Conservation (phyloP, 2,113 vertebrate genomes). For the Varanus salvator region DNA sequence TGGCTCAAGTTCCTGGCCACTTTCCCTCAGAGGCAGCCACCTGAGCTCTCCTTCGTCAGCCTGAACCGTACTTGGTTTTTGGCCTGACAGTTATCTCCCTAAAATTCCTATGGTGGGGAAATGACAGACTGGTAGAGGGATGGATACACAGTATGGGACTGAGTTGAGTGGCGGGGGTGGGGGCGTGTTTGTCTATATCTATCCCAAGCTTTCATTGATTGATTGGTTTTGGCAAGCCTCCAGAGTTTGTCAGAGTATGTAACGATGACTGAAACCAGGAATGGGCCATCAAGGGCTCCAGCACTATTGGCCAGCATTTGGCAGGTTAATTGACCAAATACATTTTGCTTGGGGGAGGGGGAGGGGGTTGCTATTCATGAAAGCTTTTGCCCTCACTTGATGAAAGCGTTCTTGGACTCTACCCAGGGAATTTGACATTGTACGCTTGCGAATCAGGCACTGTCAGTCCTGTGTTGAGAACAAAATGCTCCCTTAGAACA, state of each 20-base stretch:
- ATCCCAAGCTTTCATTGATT: not conserved
- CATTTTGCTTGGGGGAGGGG: not conserved
- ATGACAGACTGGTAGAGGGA: not conserved
- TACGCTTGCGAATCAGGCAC: not conserved
- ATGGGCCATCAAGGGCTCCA: too few relatives aligned
- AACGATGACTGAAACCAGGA: too few relatives aligned
- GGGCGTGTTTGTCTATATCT: not conserved
- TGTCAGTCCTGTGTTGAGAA: not conserved
- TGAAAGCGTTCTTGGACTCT: not conserved
- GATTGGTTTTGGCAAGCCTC: too few relatives aligned
- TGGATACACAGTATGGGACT: not conserved
- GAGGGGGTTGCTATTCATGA: not conserved
- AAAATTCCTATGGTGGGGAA: not conserved
- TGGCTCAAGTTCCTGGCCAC: too few relatives aligned
- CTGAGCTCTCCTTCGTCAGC: not conserved
- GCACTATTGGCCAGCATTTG: too few relatives aligned
- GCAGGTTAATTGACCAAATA: not conserved
- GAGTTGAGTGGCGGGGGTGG: not conserved
- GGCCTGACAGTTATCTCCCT: not conserved
- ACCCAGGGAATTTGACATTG: not conserved
- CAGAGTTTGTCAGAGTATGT: not conserved
- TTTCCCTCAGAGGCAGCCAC: too few relatives aligned
- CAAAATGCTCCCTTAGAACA: not conserved
- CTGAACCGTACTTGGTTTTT: not conserved
- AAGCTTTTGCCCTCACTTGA: not conserved